Evolutionary conservation across 2,888 invertebrate genomes (phyloP).

Genomic region (Epicampocera succincta): DNA sequence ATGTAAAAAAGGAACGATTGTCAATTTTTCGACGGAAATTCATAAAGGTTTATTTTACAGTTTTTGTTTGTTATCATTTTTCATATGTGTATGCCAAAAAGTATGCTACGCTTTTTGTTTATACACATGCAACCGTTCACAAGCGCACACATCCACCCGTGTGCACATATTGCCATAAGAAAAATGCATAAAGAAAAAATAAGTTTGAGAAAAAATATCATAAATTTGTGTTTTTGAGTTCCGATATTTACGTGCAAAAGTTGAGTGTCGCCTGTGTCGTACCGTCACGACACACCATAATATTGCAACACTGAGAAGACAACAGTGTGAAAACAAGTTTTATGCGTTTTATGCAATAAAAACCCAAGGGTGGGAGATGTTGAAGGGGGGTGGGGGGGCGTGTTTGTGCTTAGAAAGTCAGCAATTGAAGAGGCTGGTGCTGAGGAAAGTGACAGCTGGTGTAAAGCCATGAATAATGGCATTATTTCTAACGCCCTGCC

Average conservation of each 20-base stretch:
- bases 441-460: not conserved
- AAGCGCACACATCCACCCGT: not conserved
- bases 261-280: constrained; percentile 64
- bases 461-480: constrained; percentile 12
- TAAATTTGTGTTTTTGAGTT: constrained; percentile 53
- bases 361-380: too few species aligned
- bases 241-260: constrained; percentile 61
- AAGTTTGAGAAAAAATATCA: not conserved
- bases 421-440: constrained; percentile 2
- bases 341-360: constrained; percentile 19
- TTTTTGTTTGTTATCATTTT: constrained; percentile 25
- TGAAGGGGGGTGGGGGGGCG: not conserved
- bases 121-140: not conserved
- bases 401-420: not conserved
- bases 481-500: not conserved
- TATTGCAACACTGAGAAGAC: constrained; percentile 5
- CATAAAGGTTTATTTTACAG: constrained; percentile 13
- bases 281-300: constrained; percentile 11
- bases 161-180: not conserved
- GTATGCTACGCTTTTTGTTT: constrained; percentile 24
- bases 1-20: not conserved
- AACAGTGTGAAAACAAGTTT: constrained; percentile 22
- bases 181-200: not conserved
- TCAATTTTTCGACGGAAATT: constrained; percentile 48
- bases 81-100: constrained; percentile 44